Percentiles rank a stretch among this genome's conserved stretches.
Conservation (phyloP, 2,797 vertebrate species). For the Ispidina lecontei region DNA sequence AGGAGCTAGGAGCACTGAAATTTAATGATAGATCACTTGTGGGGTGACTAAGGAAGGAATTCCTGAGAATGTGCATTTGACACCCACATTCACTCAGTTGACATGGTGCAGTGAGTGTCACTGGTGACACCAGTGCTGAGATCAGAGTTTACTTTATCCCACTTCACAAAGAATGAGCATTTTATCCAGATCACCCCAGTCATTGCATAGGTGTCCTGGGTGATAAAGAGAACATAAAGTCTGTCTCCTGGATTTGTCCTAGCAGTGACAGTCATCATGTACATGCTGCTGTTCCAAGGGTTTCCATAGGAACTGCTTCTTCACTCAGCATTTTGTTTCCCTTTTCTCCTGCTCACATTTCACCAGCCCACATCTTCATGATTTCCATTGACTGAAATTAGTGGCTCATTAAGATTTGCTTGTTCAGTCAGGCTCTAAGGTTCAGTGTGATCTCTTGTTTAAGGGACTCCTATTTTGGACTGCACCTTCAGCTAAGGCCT, state of each 20-base stretch:
- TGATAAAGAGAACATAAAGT: neutral
- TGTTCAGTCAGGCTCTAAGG: neutral
- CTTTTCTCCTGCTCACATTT: neutral
- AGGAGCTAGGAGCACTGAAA: constrained; percentile 32
- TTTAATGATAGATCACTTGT: constrained; percentile 59
- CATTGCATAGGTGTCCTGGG: neutral
- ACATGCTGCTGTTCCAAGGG: neutral
- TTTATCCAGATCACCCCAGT: neutral
- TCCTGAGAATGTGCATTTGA: constrained; percentile 26
- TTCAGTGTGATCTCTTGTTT: neutral
- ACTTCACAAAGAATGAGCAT: neutral
- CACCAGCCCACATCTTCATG: neutral
- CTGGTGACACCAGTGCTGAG: neutral
- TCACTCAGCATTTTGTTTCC: constrained; percentile 4
- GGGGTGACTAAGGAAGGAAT: constrained; percentile 68
- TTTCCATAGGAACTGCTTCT: constrained; percentile 50
- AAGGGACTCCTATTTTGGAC: neutral
- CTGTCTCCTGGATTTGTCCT: neutral
- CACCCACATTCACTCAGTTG: constrained; percentile 31
- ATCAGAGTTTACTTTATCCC: constrained; percentile 33
- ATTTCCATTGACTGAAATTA: neutral
- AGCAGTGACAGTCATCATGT: neutral
- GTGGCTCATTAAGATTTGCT: neutral
- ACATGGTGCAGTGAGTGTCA: constrained; percentile 8
- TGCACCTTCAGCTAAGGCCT: neutral